Percentiles rank a stretch among this genome's conserved stretches.
phyloP scores from a whole-genome alignment of 2,113 vertebrate genomes.

The Tupaia tana region DNA sequence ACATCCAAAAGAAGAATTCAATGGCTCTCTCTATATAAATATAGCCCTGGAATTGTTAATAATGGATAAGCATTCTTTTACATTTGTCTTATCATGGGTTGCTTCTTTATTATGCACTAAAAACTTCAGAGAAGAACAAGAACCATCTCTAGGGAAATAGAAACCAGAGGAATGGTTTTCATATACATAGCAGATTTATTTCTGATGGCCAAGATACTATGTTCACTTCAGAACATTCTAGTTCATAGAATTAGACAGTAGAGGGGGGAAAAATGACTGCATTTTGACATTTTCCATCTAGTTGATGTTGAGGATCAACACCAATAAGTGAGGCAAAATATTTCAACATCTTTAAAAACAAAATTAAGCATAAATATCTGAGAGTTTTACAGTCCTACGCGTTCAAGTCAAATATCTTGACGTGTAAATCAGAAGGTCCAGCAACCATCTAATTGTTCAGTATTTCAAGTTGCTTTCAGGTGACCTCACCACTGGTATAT shows the following conservation, averaged over 20 bases:
- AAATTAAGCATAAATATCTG: background rate
- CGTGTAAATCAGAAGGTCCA: background rate
- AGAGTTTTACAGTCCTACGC: background rate
- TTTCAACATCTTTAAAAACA: background rate
- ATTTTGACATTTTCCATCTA: background rate
- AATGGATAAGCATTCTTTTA: background rate
- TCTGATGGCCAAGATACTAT: background rate
- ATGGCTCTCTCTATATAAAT: background rate
- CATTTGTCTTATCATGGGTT: background rate
- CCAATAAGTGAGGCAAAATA: background rate
- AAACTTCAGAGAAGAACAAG: background rate
- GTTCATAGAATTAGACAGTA: background rate
- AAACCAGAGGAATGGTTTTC: background rate
- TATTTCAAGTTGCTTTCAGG: background rate
- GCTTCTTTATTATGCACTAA: background rate
- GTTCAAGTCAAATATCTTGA: background rate
- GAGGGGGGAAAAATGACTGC: background rate
- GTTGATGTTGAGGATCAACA: background rate
- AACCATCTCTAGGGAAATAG: background rate
- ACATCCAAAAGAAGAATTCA: background rate
- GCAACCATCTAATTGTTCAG: background rate
- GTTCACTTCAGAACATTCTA: background rate
- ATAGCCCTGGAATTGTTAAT: background rate
- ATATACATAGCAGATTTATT: background rate
- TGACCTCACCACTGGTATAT: background rate